Base-by-base conservation (phyloP, 1,140 invertebrate species). In the Papilio polyxenes region DNA sequence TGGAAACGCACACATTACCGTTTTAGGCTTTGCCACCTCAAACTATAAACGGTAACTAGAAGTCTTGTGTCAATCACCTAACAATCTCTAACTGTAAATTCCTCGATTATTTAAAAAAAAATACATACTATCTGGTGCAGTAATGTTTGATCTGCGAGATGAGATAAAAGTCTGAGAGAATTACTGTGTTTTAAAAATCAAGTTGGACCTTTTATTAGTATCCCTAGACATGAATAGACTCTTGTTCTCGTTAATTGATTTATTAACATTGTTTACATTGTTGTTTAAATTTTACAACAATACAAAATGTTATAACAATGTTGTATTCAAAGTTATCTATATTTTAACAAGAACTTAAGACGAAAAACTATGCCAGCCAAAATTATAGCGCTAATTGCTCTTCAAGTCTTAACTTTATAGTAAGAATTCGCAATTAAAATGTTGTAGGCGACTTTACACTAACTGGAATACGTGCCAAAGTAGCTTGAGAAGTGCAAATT, bases 1-100 rank as follows among this genome's bases (percentile, higher is more conserved):
- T 92, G 91, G 85, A 77, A 91, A 91, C 88, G 87, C 89, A 90
- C 87, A 83, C 84, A 90, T 90, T 88, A 89, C 88, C 82, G 83
- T 87, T 88, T 89, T 88, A 82, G 84, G 85, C 85, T 82, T 81
- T 86, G 75, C 44, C 48, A 31, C 48, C 20, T 51, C 48, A 53
- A n/a, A 75, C 20, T n/a, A 77, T 77, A 15, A 20, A 53, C 13
- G 20, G 49, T 23, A 49, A 53, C 75, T 53, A 15, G 17, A n/a
- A 51, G 23, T 23, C 48, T 49, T 23, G 49, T 77, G n/a, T 77
- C 75, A n/a, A 15, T 77, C 75, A 20, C 37, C 17, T 23, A 44
- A 49, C 74, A 75, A n/a, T 40, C 15, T 75, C 72, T 48, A 37
- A 72, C 65, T 37, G 13, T 37, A 37, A 72, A 11, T 72, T 72